Base-by-base conservation (phyloP, 2,797 vertebrate species). In the Remorina albescens region DNA sequence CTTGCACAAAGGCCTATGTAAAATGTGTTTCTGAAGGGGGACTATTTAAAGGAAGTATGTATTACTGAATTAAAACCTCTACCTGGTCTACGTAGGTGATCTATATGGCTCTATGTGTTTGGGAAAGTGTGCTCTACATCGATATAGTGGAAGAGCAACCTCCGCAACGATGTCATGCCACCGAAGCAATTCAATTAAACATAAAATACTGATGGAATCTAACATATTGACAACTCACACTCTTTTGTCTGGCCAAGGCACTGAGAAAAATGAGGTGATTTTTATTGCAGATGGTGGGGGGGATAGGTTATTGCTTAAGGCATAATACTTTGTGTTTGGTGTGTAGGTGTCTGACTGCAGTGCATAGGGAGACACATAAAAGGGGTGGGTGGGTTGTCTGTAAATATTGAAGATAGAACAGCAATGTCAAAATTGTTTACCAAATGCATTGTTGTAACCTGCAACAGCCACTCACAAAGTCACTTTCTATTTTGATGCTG, bases 401-500 rank as follows among this genome's bases (percentile, higher is more conserved):
- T 85, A 84, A 25, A 64, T 28, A 57, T 49, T 76, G 57, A 81
- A 81, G 67, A 74, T 79, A 63, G 73, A 87, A 75, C 71, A 70
- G 75, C 69, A 66, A 51, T 86, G 82, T 87, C 83, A 84, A 69
- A 88, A 84, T 83, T 85, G 74, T 88, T 90, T 79, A 83, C 76
- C 67, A 83, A 85, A 86, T 80, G 71, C 80, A 42, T 77, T 86
- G 86, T 78, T 75, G 66, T 82, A 80, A 81, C 78, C 58, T 56
- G 67, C 26, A 62, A 85, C 85, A 80, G 69, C 30, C 66, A 44
- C 60, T 74, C 57, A 85, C 74, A 84, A 76, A 81, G 76, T 88
- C 79, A 61, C 82, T 88, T 90, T 81, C 87, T 81, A 77, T 88
- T 84, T 81, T 79, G 82, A 90, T 87, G 74, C 41, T 37, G 8